phyloP scores from a whole-genome alignment of 2,797 vertebrate species.

The Halcyon leucocephala region DNA sequence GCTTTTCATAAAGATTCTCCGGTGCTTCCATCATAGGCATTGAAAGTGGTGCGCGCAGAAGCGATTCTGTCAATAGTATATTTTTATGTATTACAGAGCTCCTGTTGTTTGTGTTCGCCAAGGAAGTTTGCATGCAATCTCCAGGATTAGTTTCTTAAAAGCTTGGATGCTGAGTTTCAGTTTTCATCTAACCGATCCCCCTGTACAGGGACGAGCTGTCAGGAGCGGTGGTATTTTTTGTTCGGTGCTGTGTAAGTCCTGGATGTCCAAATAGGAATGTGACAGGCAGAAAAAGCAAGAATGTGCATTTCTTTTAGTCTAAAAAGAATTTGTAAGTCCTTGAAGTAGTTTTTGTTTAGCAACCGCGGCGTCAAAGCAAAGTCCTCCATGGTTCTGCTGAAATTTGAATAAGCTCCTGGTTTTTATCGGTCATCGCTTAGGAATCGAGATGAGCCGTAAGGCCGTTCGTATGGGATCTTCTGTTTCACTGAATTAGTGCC shows the following conservation, averaged over 20 bases:
- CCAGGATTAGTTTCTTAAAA: conserved; percentile 42
- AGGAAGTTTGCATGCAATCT: conserved; percentile 23
- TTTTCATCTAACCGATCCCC: conserved; percentile 17
- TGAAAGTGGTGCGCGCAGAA: background rate
- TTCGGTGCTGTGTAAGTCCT: background rate
- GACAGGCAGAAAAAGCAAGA: background rate
- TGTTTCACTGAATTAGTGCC: conserved; percentile 11
- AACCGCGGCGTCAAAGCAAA: background rate
- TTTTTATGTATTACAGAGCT: conserved; percentile 58
- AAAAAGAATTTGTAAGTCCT: background rate
- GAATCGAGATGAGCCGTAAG: background rate
- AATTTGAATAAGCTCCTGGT: background rate
- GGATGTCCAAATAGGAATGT: background rate
- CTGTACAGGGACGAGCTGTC: background rate
- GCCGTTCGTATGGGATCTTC: background rate
- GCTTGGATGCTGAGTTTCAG: conserved; percentile 41
- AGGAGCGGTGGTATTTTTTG: background rate
- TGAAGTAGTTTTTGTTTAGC: conserved; percentile 4
- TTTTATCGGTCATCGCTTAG: background rate
- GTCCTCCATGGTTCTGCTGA: background rate
- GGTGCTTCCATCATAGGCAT: background rate
- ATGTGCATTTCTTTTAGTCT: background rate
- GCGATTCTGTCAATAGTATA: background rate
- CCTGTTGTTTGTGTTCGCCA: background rate
- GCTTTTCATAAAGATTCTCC: conserved; percentile 19